Percentiles rank a stretch among this genome's conserved stretches.
phyloP scores from a whole-genome alignment of 2,888 invertebrate genomes.

The Pedicia rivosa region DNA sequence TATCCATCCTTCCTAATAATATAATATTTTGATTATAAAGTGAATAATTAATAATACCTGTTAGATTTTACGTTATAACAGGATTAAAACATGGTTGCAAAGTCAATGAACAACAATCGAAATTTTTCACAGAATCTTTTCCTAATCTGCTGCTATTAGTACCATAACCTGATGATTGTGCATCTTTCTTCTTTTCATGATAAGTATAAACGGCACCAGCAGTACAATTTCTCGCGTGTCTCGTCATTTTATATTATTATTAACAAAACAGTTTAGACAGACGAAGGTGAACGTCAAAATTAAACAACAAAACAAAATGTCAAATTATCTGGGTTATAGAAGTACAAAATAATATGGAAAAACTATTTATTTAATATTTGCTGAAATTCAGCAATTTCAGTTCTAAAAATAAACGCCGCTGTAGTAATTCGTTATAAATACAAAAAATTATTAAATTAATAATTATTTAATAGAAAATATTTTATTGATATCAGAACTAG shows the following conservation, averaged over 20 bases:
- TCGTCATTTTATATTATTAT: constrained; percentile 62
- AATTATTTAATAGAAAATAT: no score
- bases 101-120: constrained; percentile 94
- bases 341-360: no score
- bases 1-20: constrained; percentile 58
- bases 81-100: constrained; percentile 92
- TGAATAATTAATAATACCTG: background rate
- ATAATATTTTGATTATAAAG: background rate
- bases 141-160: constrained; percentile 73
- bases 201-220: constrained; percentile 98
- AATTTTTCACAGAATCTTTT: constrained; percentile 56
- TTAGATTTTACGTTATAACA: constrained; percentile 55
- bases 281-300: no score
- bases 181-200: constrained; percentile 93
- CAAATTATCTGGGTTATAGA: no score
- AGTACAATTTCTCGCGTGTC: constrained; percentile 96
- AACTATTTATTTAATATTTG: no score
- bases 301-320: no score
- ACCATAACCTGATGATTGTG: constrained; percentile 86
- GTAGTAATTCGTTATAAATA: no score
- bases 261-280: no score
- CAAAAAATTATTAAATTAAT: no score
- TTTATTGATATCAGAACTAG: no score
- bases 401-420: no score
- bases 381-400: no score